Percentiles rank a stretch among this genome's conserved stretches.
These are phyloP conservation scores for Patiria miniata DNA, from an alignment of 35 echinoderm and acorn worm genomes.

Conservation along the genomic window DNA sequence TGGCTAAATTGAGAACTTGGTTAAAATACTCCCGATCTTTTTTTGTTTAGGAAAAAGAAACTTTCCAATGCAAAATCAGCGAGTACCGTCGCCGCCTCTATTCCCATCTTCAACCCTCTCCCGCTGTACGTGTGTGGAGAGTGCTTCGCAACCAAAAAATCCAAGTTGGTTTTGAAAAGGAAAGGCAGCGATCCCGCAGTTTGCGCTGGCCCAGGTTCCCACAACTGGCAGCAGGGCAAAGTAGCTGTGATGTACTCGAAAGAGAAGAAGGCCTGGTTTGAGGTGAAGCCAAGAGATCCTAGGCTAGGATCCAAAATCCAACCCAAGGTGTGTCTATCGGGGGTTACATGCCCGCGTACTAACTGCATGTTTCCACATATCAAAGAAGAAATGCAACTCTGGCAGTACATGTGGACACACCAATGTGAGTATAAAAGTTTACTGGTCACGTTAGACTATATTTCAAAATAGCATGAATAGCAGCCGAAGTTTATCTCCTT, in stretches of 20 bases:
- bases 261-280: conserved; percentile 28
- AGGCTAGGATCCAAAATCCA: conserved; percentile 35
- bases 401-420: neutral
- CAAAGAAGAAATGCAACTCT: neutral
- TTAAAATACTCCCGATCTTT: too few relatives aligned
- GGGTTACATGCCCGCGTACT: conserved; percentile 33
- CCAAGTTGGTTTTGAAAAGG: neutral
- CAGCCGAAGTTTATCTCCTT: too few relatives aligned
- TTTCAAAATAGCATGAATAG: too few relatives aligned
- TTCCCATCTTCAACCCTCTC: neutral
- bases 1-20: too few relatives aligned
- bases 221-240: neutral
- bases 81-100: neutral
- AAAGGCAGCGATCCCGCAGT: neutral
- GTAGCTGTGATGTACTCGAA: conserved; percentile 22
- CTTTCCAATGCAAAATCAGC: too few relatives aligned
- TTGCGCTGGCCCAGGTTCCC: conserved; percentile 1
- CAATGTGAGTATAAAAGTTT: neutral
- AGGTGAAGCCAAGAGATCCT: conserved; percentile 36
- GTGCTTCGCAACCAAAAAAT: neutral
- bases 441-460: too few relatives aligned
- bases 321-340: conserved; percentile 31
- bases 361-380: conserved; percentile 59
- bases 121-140: neutral
- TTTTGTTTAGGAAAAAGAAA: too few relatives aligned